phyloP scores from a whole-genome alignment of 1,140 invertebrate genomes.

The Drosophila funebris region DNA sequence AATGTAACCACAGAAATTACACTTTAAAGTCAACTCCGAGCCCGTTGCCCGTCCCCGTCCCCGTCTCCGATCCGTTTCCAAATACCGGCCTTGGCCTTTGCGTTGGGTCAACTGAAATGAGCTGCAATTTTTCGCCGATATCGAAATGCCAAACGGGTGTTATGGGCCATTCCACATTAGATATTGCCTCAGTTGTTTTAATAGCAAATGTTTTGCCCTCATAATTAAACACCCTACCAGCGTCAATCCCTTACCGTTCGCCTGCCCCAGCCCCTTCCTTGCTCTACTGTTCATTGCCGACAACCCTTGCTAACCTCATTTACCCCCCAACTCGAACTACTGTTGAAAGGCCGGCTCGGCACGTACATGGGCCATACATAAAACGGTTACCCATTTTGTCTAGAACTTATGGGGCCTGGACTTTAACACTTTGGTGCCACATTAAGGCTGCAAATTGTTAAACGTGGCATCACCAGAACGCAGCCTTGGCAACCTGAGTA shows the following conservation, averaged over 20 bases:
- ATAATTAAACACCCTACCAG: slow-evolving; percentile 63
- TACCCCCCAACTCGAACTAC: slow-evolving; percentile 6
- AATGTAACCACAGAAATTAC: slow-evolving; percentile 81
- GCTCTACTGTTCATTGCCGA: background rate
- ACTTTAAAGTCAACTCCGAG: slow-evolving; percentile 60
- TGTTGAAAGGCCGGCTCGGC: slow-evolving; percentile 55
- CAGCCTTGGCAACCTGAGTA: slow-evolving; percentile 3
- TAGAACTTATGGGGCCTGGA: slow-evolving; percentile 72
- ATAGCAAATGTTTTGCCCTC: slow-evolving; percentile 71
- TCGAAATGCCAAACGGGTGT: slow-evolving; percentile 43
- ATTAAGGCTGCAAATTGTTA: slow-evolving; percentile 78
- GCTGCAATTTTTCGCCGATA: slow-evolving; percentile 75
- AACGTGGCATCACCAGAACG: slow-evolving; percentile 56
- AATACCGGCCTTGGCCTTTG: background rate
- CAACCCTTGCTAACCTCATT: slow-evolving; percentile 10
- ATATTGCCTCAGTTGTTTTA: slow-evolving; percentile 71
- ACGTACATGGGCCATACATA: slow-evolving; percentile 71
- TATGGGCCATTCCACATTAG: slow-evolving; percentile 52
- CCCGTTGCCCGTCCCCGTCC: background rate
- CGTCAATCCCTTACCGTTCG: too few relatives aligned
- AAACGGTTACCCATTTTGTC: slow-evolving; percentile 58
- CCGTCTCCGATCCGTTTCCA: background rate
- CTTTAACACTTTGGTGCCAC: slow-evolving; percentile 78
- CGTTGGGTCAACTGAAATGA: slow-evolving; percentile 30
- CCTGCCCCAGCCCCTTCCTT: background rate